Evolutionary conservation across 2,888 invertebrate genomes (phyloP).

Genomic region (Desoria tigrina): DNA sequence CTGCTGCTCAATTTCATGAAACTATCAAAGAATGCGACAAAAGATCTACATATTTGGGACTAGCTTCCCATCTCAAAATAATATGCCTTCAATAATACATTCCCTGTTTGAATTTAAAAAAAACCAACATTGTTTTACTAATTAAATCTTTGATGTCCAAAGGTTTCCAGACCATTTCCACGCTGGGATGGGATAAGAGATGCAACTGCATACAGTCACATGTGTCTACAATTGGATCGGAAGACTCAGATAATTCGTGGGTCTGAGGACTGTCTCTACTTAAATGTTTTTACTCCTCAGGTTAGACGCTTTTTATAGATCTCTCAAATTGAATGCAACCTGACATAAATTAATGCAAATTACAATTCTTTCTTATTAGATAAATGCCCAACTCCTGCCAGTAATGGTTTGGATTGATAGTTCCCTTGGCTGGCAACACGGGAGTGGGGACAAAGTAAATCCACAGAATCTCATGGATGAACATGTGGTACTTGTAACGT

Average conservation of each 20-base stretch:
- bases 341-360: not conserved
- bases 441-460: slow-evolving; percentile 23
- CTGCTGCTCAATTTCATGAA: no score
- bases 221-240: slow-evolving; percentile 64
- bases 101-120: not conserved
- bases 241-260: slow-evolving; percentile 53
- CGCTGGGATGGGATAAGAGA: slow-evolving; percentile 68
- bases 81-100: not conserved
- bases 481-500: slow-evolving; percentile 23
- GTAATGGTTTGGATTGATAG: slow-evolving; percentile 34
- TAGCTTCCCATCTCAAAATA: not conserved
- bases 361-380: slow-evolving; percentile 1
- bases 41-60: not conserved
- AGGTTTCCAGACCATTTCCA: slow-evolving; percentile 59
- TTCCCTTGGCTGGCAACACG: slow-evolving; percentile 23
- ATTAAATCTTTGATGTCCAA: not conserved
- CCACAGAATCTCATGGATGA: slow-evolving; percentile 38
- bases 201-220: slow-evolving; percentile 70
- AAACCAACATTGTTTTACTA: no score
- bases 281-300: slow-evolving; percentile 33
- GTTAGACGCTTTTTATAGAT: not conserved
- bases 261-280: slow-evolving; percentile 35
- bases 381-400: slow-evolving; percentile 14
- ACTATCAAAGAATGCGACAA: no score
- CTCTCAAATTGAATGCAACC: no score